A percentile compares a stretch with the other conserved stretches of the same genome.
Conservation (phyloP, 2,113 vertebrate species). For the Oceanites oceanicus region DNA sequence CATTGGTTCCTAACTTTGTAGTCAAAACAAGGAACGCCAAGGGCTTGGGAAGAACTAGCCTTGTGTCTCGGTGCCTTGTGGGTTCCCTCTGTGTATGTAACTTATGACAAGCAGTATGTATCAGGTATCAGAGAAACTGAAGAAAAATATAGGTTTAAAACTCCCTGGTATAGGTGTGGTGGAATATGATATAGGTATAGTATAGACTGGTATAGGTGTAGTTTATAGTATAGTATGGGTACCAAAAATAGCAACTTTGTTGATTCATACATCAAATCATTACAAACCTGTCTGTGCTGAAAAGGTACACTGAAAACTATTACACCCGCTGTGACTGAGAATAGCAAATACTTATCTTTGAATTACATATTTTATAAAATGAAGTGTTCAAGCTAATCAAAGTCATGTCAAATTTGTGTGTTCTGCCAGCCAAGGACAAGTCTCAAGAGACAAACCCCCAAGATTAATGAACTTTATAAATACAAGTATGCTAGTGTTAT, state of each 20-base stretch:
- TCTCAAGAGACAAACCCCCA: not conserved
- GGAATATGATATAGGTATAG: not conserved
- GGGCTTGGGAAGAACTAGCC: not conserved
- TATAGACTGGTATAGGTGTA: not conserved
- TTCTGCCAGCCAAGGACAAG: not conserved
- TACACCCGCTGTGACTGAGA: not conserved
- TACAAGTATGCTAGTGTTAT: not conserved
- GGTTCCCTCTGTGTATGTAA: not conserved
- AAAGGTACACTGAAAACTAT: not conserved
- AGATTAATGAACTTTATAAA: not conserved
- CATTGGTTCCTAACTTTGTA: not conserved
- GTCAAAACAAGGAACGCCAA: not conserved
- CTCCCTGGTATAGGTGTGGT: not conserved
- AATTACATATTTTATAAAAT: not conserved
- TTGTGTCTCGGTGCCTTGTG: rapidly evolving
- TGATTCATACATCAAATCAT: not conserved
- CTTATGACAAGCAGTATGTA: not conserved
- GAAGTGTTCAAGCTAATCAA: not conserved
- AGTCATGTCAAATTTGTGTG: not conserved
- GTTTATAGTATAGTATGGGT: not conserved
- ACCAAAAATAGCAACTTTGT: not conserved
- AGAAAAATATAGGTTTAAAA: not conserved
- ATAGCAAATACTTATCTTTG: not conserved
- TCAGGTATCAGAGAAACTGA: not conserved
- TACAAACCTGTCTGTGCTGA: not conserved